These are phyloP conservation scores for Chironomus tentans DNA, from an alignment of 2,888 invertebrate species.

Conservation along the genomic window DNA sequence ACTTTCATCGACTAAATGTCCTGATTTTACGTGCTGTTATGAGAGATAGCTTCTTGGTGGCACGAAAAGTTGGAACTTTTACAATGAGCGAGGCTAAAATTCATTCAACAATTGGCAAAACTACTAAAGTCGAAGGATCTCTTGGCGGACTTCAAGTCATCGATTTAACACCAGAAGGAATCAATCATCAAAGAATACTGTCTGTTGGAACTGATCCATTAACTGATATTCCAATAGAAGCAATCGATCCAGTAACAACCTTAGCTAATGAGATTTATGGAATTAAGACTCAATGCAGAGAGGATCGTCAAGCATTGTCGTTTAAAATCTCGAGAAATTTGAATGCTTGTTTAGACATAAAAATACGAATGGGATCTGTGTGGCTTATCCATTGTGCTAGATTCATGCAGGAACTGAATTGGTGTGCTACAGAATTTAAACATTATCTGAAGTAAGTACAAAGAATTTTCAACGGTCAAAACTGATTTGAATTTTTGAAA, in stretches of 20 bases:
- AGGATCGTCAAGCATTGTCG: slow-evolving; percentile 41
- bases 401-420: slow-evolving; percentile 74
- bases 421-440: slow-evolving; percentile 84
- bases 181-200: slow-evolving; percentile 74
- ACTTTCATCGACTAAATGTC: slow-evolving; percentile 86
- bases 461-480: no score
- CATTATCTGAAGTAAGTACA: slow-evolving; percentile 52
- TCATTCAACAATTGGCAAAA: slow-evolving; percentile 66
- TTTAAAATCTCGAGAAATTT: slow-evolving; percentile 39
- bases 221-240: slow-evolving; percentile 41
- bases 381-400: slow-evolving; percentile 90
- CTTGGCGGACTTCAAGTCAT: slow-evolving; percentile 85
- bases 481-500: no score
- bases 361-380: slow-evolving; percentile 70
- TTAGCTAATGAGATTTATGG: slow-evolving; percentile 41
- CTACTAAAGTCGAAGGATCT: slow-evolving; percentile 68
- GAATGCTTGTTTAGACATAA: slow-evolving; percentile 35
- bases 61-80: slow-evolving; percentile 87
- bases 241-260: slow-evolving; percentile 37
- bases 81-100: slow-evolving; percentile 86
- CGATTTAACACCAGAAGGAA: slow-evolving; percentile 77
- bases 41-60: slow-evolving; percentile 59
- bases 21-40: slow-evolving; percentile 71
- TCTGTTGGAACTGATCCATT: slow-evolving; percentile 72
- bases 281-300: slow-evolving; percentile 32